Conservation (phyloP, 2,888 invertebrate species). For the Pycnomerus fuliginosus region DNA sequence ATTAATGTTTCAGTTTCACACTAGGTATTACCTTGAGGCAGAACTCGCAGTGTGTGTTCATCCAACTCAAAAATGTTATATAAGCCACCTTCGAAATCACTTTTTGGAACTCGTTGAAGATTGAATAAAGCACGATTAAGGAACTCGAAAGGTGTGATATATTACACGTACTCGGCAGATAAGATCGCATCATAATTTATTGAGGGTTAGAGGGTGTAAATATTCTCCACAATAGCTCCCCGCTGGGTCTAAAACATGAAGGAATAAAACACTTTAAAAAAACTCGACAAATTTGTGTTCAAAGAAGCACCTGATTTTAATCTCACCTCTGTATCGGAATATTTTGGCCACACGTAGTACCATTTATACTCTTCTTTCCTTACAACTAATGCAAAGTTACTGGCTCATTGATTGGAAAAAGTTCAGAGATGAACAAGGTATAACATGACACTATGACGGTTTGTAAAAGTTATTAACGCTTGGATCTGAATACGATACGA, state of each 20-base stretch:
- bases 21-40: conserved; percentile 10
- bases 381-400: too few species aligned
- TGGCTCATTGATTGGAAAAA: too few species aligned
- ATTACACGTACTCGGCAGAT: conserved; percentile 27
- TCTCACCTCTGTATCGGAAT: conserved; percentile 30
- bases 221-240: conserved; percentile 49
- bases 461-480: conserved; percentile 44
- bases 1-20: conserved; percentile 29
- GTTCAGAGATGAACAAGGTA: conserved; percentile 32
- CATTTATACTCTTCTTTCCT: too few species aligned
- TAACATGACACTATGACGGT: conserved; percentile 47
- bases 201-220: conserved; percentile 50
- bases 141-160: not conserved
- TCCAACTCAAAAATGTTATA: conserved; percentile 9
- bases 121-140: too few species aligned
- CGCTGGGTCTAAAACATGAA: conserved; percentile 41
- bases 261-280: conserved; percentile 47
- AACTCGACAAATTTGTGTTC: conserved; percentile 50
- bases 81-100: conserved; percentile 8
- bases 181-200: conserved; percentile 48
- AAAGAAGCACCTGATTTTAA: conserved; percentile 44
- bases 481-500: conserved; percentile 39
- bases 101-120: conserved; percentile 8
- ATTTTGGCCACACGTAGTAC: too few species aligned
- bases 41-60: conserved; percentile 6